Conservation (phyloP, 2,797 vertebrate species). For the Mionectes olivaceus region DNA sequence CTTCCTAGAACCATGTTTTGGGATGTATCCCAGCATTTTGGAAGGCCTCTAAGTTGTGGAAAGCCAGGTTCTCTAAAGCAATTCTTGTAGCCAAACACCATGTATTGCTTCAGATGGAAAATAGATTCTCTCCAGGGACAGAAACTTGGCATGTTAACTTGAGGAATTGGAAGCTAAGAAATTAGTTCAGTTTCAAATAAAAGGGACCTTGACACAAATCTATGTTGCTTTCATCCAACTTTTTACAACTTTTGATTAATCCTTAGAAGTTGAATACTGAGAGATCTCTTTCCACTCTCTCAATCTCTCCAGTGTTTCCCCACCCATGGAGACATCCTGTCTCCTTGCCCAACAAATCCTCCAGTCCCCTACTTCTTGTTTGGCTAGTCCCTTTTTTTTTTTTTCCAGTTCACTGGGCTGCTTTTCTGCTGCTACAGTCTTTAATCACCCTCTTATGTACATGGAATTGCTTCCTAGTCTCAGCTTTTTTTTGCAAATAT, state of each 20-base stretch:
- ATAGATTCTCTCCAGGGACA: slow-evolving; percentile 16
- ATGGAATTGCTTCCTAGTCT: not conserved
- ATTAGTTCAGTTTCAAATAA: slow-evolving; percentile 5
- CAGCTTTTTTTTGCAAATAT: not conserved
- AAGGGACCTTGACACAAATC: not conserved
- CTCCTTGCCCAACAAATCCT: slow-evolving; percentile 32
- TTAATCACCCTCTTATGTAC: not conserved
- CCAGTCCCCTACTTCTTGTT: not conserved
- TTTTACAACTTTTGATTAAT: slow-evolving; percentile 34
- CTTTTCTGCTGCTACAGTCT: not conserved
- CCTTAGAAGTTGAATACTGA: slow-evolving; percentile 4
- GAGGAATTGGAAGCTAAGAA: slow-evolving; percentile 18
- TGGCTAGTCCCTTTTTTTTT: not conserved
- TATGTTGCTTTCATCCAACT: slow-evolving; percentile 21
- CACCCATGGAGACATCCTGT: slow-evolving; percentile 28
- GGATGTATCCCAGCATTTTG: not conserved
- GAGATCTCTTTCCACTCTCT: slow-evolving; percentile 2
- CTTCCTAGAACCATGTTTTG: slow-evolving; percentile 34
- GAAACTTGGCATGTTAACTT: slow-evolving; percentile 16
- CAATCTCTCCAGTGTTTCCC: not conserved
- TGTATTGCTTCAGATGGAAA: slow-evolving; percentile 41
- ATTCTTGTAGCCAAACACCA: slow-evolving; percentile 10
- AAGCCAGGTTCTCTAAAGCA: not conserved
- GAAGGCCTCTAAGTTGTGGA: not conserved
- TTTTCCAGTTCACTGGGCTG: not conserved